phyloP scores from a whole-genome alignment of 1,140 invertebrate genomes.

The Brachionus paranguensis region DNA sequence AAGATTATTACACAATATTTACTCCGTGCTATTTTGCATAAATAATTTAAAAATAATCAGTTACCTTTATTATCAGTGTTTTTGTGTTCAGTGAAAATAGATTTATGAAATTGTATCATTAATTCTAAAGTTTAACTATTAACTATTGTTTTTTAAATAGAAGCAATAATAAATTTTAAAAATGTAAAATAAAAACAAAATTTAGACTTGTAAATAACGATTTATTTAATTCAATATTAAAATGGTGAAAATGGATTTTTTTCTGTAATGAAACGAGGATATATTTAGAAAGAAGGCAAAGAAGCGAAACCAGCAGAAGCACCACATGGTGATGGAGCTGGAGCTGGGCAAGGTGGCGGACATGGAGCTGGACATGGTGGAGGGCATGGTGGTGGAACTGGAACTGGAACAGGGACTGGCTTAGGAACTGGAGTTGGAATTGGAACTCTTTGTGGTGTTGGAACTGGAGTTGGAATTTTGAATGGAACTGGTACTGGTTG shows the following conservation, averaged over 20 bases:
- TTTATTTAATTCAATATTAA: not conserved
- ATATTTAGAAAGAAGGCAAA: slow-evolving; percentile 3
- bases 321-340: not conserved
- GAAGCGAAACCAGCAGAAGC: not conserved
- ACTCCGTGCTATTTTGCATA: too few species aligned
- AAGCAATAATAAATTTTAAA: too few species aligned
- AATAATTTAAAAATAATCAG: too few species aligned
- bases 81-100: too few species aligned
- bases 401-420: not conserved
- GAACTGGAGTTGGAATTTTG: not conserved
- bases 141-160: too few species aligned
- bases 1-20: too few species aligned
- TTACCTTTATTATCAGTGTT: too few species aligned
- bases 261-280: not conserved
- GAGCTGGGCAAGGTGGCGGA: not conserved
- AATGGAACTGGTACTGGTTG: not conserved
- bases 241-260: not conserved
- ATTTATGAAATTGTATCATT: too few species aligned
- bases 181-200: not conserved
- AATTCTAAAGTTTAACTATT: too few species aligned
- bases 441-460: slow-evolving; percentile 8
- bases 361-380: not conserved
- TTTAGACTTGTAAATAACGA: not conserved
- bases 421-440: not conserved
- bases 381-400: not conserved